Base-by-base conservation (phyloP, 2,888 invertebrate species). In the Syrista parreyssii region DNA sequence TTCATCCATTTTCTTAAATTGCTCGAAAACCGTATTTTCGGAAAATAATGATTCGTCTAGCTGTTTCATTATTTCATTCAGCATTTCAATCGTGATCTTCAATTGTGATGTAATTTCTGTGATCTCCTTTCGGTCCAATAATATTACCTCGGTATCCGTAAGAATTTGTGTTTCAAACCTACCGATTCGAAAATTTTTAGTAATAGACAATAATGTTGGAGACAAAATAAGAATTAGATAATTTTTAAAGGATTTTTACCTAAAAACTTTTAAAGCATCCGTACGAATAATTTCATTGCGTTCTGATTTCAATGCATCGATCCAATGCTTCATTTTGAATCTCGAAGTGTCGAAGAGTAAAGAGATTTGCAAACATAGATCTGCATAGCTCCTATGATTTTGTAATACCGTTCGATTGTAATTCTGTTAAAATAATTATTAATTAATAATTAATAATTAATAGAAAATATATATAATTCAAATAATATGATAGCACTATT, bases 341-440 rank as follows among this genome's bases (percentile, higher is more conserved):
- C 76, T 77, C 15, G 71, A 77, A n/a, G 78, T 68, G 33, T 83
- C 80, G 1, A 73, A 75, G 11, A 73, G 12, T 30, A 81, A 73
- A 4, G 73, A 68, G 77, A 85, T 79, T 55, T 80, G 78, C 55
- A 84, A 68, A 74, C 79, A 79, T 31, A 80, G 55, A 40, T 84
- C 80, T 72, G 83, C 84, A 73, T 84, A 85, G 12, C 75, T 76
- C 76, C 81, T 81, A 68, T 85, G 81, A 68, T 84, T 84, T 31
- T 32, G 68, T 74, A 83, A 78, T 32, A 79, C 76, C 11, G 40
- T 75, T 73, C 78, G 75, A 76, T 86, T 84, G 55, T 84, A 85
- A 31, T 82, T 80, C 86, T 86, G 23, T 31, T 33, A 71, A 71
- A 33, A 71, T 12, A 1, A n/a, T 68, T 15, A 35, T 55, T 40